These are phyloP conservation scores for Bombus huntii DNA, from an alignment of 1,140 invertebrate genomes.

Conservation along the genomic window DNA sequence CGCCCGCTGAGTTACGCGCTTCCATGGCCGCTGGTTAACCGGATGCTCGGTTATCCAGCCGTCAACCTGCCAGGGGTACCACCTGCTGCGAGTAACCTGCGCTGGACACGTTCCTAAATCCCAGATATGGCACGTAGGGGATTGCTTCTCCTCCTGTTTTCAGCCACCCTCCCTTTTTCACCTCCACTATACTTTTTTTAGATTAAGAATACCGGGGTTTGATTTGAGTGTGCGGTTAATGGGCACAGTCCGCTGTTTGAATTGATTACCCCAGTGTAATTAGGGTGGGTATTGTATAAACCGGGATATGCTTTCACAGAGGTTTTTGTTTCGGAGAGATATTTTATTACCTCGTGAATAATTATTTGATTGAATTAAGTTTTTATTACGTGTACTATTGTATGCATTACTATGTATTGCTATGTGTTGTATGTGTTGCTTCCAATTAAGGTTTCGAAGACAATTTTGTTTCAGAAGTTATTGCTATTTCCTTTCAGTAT, in stretches of 20 bases:
- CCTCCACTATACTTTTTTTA: no score
- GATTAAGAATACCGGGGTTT: no score
- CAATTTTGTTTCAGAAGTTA: no score
- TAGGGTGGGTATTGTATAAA: neutral
- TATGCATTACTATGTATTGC: no score
- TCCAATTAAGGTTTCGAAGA: no score
- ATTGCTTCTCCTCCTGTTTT: conserved; percentile 54
- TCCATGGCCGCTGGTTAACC: conserved; percentile 69
- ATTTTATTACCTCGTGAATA: no score
- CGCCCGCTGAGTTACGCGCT: conserved; percentile 77
- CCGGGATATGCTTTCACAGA: neutral
- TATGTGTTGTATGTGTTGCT: no score
- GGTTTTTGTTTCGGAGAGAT: neutral
- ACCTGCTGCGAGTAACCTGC: conserved; percentile 75
- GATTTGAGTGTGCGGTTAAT: neutral
- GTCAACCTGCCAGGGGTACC: conserved; percentile 67
- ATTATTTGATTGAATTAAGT: no score
- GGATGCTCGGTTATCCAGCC: conserved; percentile 54
- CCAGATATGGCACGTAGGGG: conserved; percentile 64
- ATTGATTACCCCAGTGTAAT: neutral
- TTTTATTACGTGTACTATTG: no score
- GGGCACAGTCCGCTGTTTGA: neutral
- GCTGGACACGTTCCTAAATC: conserved; percentile 68
- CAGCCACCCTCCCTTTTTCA: neutral
- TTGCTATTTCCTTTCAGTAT: no score